Conservation (phyloP, 2,888 invertebrate species). For the Acronicta psi region DNA sequence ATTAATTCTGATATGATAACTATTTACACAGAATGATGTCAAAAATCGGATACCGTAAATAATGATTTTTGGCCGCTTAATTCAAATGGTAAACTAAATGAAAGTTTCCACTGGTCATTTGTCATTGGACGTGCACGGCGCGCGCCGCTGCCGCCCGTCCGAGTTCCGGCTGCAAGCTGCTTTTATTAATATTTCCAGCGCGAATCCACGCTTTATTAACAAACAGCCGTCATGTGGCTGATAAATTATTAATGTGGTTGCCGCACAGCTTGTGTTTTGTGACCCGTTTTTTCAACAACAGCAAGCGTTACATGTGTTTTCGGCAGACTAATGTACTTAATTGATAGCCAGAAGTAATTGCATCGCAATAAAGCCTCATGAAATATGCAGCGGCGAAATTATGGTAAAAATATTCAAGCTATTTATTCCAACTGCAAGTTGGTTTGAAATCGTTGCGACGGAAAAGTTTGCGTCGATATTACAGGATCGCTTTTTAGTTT, state of each 20-base stretch:
- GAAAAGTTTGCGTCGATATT: conserved; percentile 41
- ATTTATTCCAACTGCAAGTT: conserved; percentile 41
- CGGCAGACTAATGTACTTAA: conserved; percentile 51
- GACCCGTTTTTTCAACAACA: conserved; percentile 73
- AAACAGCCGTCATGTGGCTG: conserved; percentile 88
- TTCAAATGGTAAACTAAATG: conserved; percentile 84
- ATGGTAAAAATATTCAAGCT: conserved; percentile 40
- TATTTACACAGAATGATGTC: neutral
- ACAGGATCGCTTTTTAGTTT: conserved; percentile 29
- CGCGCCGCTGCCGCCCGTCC: conserved; percentile 70
- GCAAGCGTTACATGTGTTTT: conserved; percentile 61
- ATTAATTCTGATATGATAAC: neutral
- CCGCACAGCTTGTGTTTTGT: conserved; percentile 80
- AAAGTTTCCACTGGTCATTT: conserved; percentile 85
- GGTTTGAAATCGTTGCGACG: conserved; percentile 33
- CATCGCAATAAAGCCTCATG: conserved; percentile 33
- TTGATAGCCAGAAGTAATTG: conserved; percentile 33
- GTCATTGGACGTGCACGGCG: conserved; percentile 74
- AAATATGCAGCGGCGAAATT: conserved; percentile 43
- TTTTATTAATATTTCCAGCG: conserved; percentile 88
- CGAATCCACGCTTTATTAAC: conserved; percentile 88
- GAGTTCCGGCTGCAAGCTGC: conserved; percentile 84
- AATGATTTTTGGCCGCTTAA: conserved; percentile 67
- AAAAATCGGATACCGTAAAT: conserved; percentile 28
- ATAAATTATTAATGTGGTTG: conserved; percentile 89